Base-by-base conservation (phyloP, 1,140 invertebrate genomes). In the Macrocentrus cingulum region DNA sequence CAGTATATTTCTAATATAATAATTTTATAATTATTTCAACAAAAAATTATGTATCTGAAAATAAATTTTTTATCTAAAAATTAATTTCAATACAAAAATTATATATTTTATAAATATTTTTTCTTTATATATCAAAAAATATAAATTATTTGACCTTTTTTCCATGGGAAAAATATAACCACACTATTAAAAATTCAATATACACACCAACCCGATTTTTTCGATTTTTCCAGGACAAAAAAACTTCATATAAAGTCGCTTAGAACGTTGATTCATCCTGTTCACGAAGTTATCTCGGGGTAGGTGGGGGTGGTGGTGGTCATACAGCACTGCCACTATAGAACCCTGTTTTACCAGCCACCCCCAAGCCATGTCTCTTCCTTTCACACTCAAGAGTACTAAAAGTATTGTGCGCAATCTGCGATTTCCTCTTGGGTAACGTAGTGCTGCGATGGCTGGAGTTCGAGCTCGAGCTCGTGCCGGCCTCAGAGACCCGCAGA, bases 301-400 rank as follows among this genome's bases (percentile, higher is more conserved):
- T 66, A 49, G 73, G 68, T 57, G 71, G 68, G 20, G 74, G 72
- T 8, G 73, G 67, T 71, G 76, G 75, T 65, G 75, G 76, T 80
- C 78, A 80, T 79, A 80, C 78, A 6, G 78, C 78, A 52, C 77
- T 80, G 6, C 77, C 77, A 1, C 71, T 67, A 16, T 77, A 79
- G 25, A 78, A 79, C 11, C 69, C 64, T 32, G 66, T 53, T 49
- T 78, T 79, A 19, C 64, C 67, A 8, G 67, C 56, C 16, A 73
- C n/a, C 0, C 68, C 74, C 6, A 70, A 64, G 11, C 57, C 70
- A 0, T 75, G 42, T 32, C 34, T 64, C 54, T 75, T 75, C 18
- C 68, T 72, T 54, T 80, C 77, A 45, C 76, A 80, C 22, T 80
- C 78, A 64, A 80, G 70, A 7, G 78, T 80, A 61, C 77, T 80